phyloP scores from a whole-genome alignment of 2,888 invertebrate species.

The Pyralis farinalis region DNA sequence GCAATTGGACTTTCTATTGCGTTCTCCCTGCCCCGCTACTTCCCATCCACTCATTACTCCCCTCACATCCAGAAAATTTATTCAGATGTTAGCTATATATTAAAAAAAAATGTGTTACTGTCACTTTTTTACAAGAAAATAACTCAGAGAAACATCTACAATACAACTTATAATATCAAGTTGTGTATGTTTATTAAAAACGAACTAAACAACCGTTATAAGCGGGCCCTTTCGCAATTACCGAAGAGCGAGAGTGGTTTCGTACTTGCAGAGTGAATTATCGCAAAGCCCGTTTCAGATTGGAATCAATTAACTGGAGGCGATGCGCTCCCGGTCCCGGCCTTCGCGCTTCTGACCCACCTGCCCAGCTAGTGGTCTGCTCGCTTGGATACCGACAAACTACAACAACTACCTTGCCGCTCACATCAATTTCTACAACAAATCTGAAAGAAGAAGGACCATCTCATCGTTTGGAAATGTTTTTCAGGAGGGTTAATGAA shows the following conservation, averaged over 20 bases:
- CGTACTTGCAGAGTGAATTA: constrained; percentile 54
- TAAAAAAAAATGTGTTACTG: no score
- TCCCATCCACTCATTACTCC: no score
- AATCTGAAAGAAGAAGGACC: no score
- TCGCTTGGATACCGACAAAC: constrained; percentile 20
- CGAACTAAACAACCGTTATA: constrained; percentile 35
- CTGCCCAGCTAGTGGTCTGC: constrained; percentile 46
- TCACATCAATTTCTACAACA: no score
- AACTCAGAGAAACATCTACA: no score
- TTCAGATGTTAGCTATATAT: no score
- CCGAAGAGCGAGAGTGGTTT: constrained; percentile 46
- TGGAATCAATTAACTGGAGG: constrained; percentile 74
- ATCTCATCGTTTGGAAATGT: no score
- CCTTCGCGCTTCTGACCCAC: constrained; percentile 54
- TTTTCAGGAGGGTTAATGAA: no score
- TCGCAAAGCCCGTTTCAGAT: constrained; percentile 60
- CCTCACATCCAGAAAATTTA: no score
- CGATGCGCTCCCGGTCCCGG: constrained; percentile 61
- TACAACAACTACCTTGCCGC: not conserved
- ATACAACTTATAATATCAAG: not conserved
- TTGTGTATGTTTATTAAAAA: constrained; percentile 13
- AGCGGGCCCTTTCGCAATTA: constrained; percentile 41
- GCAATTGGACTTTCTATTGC: no score
- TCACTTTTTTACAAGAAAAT: no score
- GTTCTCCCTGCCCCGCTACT: no score